Conservation (phyloP, 2,888 invertebrate species). For the Cylloceria caligata region DNA sequence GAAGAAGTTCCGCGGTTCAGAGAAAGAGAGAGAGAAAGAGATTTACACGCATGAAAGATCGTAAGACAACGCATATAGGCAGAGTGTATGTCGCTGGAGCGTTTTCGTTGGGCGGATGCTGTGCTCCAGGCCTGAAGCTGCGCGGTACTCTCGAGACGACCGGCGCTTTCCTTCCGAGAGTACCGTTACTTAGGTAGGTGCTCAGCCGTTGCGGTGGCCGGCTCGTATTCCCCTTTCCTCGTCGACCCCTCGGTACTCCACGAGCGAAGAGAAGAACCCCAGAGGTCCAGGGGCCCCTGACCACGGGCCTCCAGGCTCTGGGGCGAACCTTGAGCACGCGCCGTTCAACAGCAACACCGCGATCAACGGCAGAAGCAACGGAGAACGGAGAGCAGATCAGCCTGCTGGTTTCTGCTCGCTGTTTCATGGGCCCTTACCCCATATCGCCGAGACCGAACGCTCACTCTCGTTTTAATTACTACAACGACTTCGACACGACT, state of each 20-base stretch:
- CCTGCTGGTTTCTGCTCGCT: conserved; percentile 4
- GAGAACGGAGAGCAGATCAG: conserved; percentile 22
- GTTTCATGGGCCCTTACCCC: conserved; percentile 31
- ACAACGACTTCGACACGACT: conserved; percentile 4
- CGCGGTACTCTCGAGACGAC: conserved; percentile 54
- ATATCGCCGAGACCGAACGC: conserved; percentile 23
- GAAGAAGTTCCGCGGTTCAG: conserved; percentile 5
- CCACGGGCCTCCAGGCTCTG: conserved; percentile 71
- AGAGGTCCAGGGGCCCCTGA: conserved; percentile 69
- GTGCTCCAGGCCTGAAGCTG: conserved; percentile 57
- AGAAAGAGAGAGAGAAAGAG: neutral
- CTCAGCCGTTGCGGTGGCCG: conserved; percentile 37
- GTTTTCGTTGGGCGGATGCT: conserved; percentile 71
- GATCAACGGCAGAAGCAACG: conserved; percentile 35
- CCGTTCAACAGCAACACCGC: conserved; percentile 59
- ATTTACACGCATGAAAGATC: neutral
- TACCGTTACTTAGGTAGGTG: conserved; percentile 69
- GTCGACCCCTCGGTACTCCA: neutral
- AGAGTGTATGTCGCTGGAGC: conserved; percentile 40
- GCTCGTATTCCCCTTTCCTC: conserved; percentile 12
- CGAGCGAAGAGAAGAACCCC: conserved; percentile 26
- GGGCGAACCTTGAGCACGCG: conserved; percentile 74
- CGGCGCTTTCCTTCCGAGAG: conserved; percentile 72
- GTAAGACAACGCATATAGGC: neutral
- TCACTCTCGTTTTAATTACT: conserved; percentile 64